These are phyloP conservation scores for Macaria liturata DNA, from an alignment of 2,888 invertebrate genomes.

Conservation along the genomic window DNA sequence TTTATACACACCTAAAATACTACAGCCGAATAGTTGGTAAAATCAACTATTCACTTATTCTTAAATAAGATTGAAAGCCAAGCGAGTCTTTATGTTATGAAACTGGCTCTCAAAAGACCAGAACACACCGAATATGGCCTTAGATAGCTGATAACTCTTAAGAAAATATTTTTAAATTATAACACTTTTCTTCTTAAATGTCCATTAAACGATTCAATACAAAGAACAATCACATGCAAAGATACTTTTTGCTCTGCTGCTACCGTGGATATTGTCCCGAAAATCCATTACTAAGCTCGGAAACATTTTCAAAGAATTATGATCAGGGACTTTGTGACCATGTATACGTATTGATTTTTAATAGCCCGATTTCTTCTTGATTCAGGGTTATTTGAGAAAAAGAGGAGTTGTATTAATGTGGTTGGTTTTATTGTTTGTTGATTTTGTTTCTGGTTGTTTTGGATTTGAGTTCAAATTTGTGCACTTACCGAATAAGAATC, in stretches of 20 bases:
- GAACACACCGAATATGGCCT: too few relatives aligned
- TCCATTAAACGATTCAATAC: conserved; percentile 76
- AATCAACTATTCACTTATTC: too few relatives aligned
- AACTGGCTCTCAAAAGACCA: too few relatives aligned
- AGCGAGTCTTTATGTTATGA: too few relatives aligned
- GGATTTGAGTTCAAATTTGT: background rate
- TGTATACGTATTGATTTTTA: conserved; percentile 55
- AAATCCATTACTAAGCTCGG: conserved; percentile 52
- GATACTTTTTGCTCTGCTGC: conserved; percentile 61
- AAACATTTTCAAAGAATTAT: conserved; percentile 29
- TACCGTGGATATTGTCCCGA: conserved; percentile 56
- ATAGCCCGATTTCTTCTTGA: conserved; percentile 49
- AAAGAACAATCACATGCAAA: conserved; percentile 67
- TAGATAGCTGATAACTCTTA: too few relatives aligned
- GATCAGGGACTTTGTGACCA: conserved; percentile 22
- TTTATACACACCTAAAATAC: too few relatives aligned
- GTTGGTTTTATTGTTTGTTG: conserved; percentile 33
- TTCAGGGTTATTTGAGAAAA: conserved; percentile 27
- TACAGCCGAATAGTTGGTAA: too few relatives aligned
- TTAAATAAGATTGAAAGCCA: too few relatives aligned
- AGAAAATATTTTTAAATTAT: too few relatives aligned
- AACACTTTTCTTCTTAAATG: conserved; percentile 36
- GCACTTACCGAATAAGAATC: background rate
- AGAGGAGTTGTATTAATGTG: conserved; percentile 26
- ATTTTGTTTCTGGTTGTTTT: conserved; percentile 20